Evolutionary conservation across 2,888 invertebrate genomes (phyloP), one percentile per base, ranked within the genome.

Genomic region (Orchesellides sinensis): DNA sequence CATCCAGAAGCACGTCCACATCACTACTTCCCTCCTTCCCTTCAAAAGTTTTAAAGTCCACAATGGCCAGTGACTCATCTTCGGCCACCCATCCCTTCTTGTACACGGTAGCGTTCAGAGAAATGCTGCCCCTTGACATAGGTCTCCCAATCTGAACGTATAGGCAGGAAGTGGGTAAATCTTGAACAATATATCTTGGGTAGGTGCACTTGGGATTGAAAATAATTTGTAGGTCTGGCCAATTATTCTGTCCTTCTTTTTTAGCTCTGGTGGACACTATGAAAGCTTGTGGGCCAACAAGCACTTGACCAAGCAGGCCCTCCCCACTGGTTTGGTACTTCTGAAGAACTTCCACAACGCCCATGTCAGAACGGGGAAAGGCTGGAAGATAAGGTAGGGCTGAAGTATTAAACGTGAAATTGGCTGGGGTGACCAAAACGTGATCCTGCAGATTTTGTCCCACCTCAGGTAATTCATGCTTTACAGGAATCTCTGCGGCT

Each of bases 181-280:
- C 59, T 23, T 23, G n/a, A 23, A 14, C 70, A n/a, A 10, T 21
- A 32, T 32, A 6, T 10, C 10, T 10, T 2, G 40, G 5, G 6
- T 23, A 21, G 6, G 65, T 40, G 14, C 65, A 65, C 23, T 19
- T 40, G 40, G 40, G 73, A 6, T 35, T 25, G n/a, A 45, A 73
- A 2, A 17, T 45, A 35, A 75, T 49, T 52, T 75, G 75, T 5
- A 52, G 4, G n/a, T 75, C 75, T 14, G 65, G 52, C 75, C 75
- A 75, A 5, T 65, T n/a, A 1, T 17, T 14, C 23, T 75, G 32
- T 0, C 65, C 65, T 2, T 75, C 65, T 19, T 17, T 5, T 27
- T 75, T 75, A 1, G 75, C 75, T 40, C 75, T 47, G 3, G 52
- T 21, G n/a, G 75, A 75, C 1, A 52, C 65, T n/a, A 52, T 32